phyloP scores from a whole-genome alignment of 2,797 vertebrate genomes.

The Limnodromus scolopaceus region DNA sequence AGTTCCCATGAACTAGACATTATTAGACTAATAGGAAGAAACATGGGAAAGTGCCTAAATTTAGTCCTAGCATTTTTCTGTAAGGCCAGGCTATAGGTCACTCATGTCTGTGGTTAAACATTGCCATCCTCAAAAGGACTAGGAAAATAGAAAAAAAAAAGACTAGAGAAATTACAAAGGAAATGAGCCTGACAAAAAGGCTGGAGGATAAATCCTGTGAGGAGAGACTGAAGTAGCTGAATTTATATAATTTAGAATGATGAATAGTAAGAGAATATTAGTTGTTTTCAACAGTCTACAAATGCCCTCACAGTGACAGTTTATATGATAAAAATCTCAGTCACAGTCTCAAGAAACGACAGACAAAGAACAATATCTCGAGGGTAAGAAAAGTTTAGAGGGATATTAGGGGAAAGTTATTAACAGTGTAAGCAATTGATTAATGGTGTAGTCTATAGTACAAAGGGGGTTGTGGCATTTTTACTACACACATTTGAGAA shows the following conservation, averaged over 20 bases:
- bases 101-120: neutral
- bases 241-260: neutral
- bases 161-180: neutral
- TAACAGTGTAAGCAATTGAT: neutral
- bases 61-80: neutral
- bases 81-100: neutral
- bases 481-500: neutral
- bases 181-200: neutral
- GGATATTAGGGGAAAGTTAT: neutral
- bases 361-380: neutral
- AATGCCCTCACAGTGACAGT: neutral
- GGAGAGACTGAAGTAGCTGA: neutral
- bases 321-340: neutral
- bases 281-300: neutral
- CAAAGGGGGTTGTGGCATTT: neutral
- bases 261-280: neutral
- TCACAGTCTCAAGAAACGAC: neutral
- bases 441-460: neutral
- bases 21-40: neutral
- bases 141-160: neutral
- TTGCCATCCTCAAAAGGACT: neutral
- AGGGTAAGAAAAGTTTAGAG: neutral
- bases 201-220: neutral
- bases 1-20: neutral
- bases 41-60: accelerated